These are phyloP conservation scores for Dolichomitus sp. DNA, from an alignment of 2,888 invertebrate genomes.

Conservation along the genomic window DNA sequence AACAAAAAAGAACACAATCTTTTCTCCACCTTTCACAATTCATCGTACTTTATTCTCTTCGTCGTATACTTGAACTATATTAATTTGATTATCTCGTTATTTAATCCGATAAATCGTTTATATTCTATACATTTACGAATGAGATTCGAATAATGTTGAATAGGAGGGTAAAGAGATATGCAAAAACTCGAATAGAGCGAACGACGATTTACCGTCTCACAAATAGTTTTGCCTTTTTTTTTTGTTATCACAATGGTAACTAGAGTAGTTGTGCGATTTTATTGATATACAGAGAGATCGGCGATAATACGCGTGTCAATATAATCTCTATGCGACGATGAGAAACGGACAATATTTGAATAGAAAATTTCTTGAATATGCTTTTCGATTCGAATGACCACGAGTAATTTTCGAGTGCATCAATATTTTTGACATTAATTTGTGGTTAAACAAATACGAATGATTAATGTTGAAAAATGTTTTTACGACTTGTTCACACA, in stretches of 20 bases:
- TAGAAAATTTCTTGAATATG: too few species aligned
- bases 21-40: constrained; percentile 22
- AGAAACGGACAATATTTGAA: too few species aligned
- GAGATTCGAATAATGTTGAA: constrained; percentile 61
- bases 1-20: background rate
- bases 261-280: constrained; percentile 58
- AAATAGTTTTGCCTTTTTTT: background rate
- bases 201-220: constrained; percentile 12
- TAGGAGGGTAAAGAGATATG: constrained; percentile 45
- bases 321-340: background rate
- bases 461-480: too few species aligned
- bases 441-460: too few species aligned
- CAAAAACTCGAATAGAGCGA: constrained; percentile 47
- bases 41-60: background rate
- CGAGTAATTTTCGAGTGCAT: too few species aligned
- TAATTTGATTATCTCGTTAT: constrained; percentile 32
- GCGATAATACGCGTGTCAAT: constrained; percentile 11
- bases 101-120: constrained; percentile 5
- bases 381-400: too few species aligned
- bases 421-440: too few species aligned
- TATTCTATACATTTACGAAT: constrained; percentile 44
- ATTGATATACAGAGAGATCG: constrained; percentile 29
- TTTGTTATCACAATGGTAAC: constrained; percentile 59
- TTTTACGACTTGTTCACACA: too few species aligned
- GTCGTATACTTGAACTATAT: constrained; percentile 27